Evolutionary conservation across 1,140 invertebrate genomes (phyloP).

Genomic region (Brachionus sp.): DNA sequence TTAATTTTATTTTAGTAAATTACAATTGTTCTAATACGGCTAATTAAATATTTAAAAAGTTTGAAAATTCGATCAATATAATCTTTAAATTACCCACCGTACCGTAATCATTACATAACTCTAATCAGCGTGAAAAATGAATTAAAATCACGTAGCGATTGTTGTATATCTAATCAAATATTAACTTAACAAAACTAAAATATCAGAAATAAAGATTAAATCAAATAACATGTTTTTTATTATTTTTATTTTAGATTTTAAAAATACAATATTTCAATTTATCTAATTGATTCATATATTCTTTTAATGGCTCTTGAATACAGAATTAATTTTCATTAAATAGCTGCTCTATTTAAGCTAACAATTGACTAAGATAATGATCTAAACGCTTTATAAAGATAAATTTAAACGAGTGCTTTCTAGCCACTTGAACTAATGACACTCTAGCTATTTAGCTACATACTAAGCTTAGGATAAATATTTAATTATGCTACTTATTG

Average conservation of each 20-base stretch:
- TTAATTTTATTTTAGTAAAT: neutral
- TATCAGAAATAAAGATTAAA: neutral
- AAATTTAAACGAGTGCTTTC: neutral
- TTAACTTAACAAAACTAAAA: neutral
- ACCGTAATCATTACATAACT: neutral
- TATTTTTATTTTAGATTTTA: neutral
- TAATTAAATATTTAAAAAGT: neutral
- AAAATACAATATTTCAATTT: constrained; percentile 7
- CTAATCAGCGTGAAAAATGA: neutral
- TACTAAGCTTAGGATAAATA: neutral
- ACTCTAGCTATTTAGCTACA: neutral
- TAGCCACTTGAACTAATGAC: constrained; percentile 5
- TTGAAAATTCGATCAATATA: neutral
- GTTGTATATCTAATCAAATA: neutral
- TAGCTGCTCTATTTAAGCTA: neutral
- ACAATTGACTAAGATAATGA: neutral
- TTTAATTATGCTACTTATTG: neutral
- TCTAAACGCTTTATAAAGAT: neutral
- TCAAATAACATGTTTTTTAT: neutral
- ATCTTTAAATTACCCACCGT: neutral
- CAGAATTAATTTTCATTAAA: neutral
- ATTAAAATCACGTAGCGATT: neutral
- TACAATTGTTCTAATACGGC: neutral
- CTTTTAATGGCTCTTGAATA: neutral
- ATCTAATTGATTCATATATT: neutral